Evolutionary conservation across 2,888 invertebrate genomes (phyloP).

Genomic region (Nomada lathburiana): DNA sequence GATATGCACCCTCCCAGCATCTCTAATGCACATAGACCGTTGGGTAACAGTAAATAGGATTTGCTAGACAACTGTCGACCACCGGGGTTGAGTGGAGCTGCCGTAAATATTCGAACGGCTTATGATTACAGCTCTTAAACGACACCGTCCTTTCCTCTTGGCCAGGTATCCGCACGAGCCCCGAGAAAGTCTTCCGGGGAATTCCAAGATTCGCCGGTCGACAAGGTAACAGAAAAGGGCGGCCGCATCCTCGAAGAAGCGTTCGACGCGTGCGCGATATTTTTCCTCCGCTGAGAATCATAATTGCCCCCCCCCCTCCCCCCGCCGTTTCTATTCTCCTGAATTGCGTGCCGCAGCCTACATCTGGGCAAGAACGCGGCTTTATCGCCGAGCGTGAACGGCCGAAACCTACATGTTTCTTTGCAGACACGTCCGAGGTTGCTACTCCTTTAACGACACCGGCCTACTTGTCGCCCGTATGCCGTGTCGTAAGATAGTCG

Average conservation of each 20-base stretch:
- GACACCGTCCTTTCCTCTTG: conserved; percentile 40
- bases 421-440: conserved; percentile 57
- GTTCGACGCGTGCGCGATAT: neutral
- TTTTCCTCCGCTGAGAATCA: no score
- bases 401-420: conserved; percentile 45
- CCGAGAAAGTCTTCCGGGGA: neutral
- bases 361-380: neutral
- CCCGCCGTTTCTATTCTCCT: no score
- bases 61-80: conserved; percentile 77
- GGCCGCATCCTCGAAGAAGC: neutral
- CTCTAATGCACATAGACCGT: conserved; percentile 71
- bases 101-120: conserved; percentile 73
- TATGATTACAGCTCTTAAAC: conserved; percentile 68
- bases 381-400: conserved; percentile 45
- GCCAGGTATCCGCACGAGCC: conserved; percentile 29
- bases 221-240: neutral
- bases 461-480: conserved; percentile 84
- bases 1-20: conserved; percentile 76
- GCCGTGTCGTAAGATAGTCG: conserved; percentile 79
- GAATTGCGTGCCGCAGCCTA: neutral
- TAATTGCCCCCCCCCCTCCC: no score
- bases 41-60: conserved; percentile 78
- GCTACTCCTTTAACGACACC: conserved; percentile 71
- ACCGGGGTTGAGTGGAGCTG: conserved; percentile 56
- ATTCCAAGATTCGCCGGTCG: neutral